Conservation (phyloP, 2,113 vertebrate genomes). For the Acinonyx jubatus region DNA sequence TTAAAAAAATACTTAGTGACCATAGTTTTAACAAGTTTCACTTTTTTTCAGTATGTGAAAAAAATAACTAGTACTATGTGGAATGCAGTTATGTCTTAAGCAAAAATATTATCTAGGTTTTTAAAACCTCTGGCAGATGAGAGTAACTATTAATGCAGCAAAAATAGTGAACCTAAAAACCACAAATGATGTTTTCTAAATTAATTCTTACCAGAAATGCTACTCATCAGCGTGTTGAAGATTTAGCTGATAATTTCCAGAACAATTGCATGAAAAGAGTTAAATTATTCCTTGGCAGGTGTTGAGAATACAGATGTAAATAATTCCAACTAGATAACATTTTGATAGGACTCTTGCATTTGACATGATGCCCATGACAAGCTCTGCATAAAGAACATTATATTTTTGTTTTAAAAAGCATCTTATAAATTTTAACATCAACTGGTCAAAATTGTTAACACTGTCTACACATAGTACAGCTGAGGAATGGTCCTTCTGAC, state of each 20-base stretch:
- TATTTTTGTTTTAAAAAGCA: background rate
- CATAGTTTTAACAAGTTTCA: background rate
- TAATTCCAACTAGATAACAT: background rate
- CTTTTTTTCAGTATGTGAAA: background rate
- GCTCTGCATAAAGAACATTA: background rate
- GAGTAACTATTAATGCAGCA: background rate
- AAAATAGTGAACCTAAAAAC: background rate
- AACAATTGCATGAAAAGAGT: background rate
- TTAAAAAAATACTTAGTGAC: background rate
- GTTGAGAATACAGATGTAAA: background rate
- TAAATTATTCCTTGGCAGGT: background rate
- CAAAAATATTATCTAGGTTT: background rate
- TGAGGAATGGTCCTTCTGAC: background rate
- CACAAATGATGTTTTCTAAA: background rate
- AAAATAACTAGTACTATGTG: background rate
- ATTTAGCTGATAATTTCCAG: background rate
- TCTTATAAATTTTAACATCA: background rate
- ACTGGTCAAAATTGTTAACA: background rate
- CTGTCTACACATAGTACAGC: background rate
- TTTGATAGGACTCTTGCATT: background rate
- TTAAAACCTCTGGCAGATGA: background rate
- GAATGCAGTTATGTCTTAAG: background rate
- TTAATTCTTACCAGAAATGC: background rate
- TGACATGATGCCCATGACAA: background rate
- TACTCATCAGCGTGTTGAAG: background rate